Evolutionary conservation across 2,888 invertebrate species (phyloP), one percentile per base, ranked within the genome.

Genomic region (Troides aeacus): DNA sequence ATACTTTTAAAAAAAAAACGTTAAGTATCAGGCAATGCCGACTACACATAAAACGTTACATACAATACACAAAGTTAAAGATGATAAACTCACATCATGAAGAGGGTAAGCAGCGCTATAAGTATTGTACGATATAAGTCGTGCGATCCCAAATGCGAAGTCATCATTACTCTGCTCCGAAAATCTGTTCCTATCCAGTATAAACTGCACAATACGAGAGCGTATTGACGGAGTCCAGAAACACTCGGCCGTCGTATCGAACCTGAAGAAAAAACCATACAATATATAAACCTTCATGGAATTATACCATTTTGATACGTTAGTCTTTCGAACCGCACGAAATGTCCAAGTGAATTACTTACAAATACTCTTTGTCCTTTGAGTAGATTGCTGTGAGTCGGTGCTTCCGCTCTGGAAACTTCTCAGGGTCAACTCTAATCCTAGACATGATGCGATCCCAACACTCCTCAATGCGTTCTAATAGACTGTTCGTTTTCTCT

Each of bases 301-400:
- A 50, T 17, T 50, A 15, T 46, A 15, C 46, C 46, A 18, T 18
- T 53, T 18, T 6, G 7, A 18, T 15, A 23, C 4, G 12, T 57
- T 56, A 23, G 56, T 62, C 62, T 56, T 62, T 62, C 66, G 62
- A 67, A 39, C 5, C 66, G 36, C 50, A 60, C 58, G 39, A 56
- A 42, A 12, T 46, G 46, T 10, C 1, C 18, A 53, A 6, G 6
- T n/a, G n/a, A 53, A 53, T 50, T 60, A 94, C 96, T 95, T 89
- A 97, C 96, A 99, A 93, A 88, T 98, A 98, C 88, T 98, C 97
- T 86, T 97, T 97, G 82, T 98, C 98, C 76, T 97, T 94, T 74
- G 96, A 96, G 87, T 97, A 99, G 70, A 97, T 96, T 57, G 97
- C 97, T 39, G 97, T 97, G 79, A 97, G 97, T 68, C 96, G 94